phyloP scores from a whole-genome alignment of 2,113 vertebrate genomes.

The Toxostoma redivivum region DNA sequence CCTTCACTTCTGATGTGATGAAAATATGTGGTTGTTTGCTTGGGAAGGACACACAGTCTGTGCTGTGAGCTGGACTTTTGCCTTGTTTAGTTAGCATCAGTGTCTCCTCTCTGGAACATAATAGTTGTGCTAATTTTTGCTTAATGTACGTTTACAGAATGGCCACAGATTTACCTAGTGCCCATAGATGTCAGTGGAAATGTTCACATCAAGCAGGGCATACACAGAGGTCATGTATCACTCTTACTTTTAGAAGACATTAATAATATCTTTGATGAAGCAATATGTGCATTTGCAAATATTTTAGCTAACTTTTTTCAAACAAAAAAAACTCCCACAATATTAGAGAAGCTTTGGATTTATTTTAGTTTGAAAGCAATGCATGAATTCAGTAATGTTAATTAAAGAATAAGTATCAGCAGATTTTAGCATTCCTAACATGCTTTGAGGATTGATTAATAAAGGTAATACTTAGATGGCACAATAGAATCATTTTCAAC shows the following conservation, averaged over 20 bases:
- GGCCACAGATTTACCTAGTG: not conserved
- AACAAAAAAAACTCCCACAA: not conserved
- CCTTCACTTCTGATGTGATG: not conserved
- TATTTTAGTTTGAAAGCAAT: not conserved
- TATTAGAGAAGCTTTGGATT: not conserved
- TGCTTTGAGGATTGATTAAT: constrained; percentile 44
- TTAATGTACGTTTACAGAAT: not conserved
- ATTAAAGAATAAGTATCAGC: constrained; percentile 4
- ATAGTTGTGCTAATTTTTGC: not conserved
- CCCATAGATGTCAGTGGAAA: not conserved
- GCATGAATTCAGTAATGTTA: not conserved
- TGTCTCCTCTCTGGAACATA: not conserved
- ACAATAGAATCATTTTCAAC: constrained; percentile 57
- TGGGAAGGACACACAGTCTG: not conserved
- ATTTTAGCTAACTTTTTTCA: not conserved
- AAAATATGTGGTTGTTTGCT: not conserved
- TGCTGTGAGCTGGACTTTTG: not conserved
- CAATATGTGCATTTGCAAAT: not conserved
- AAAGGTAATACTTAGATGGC: constrained; percentile 18
- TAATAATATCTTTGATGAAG: not conserved
- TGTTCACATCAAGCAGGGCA: not conserved
- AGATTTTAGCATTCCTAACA: constrained; percentile 41
- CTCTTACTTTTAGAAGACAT: not conserved
- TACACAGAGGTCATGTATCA: not conserved
- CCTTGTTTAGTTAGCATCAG: not conserved